Conservation (phyloP, 2,797 vertebrate genomes). For the Epinephelus malabaricus region DNA sequence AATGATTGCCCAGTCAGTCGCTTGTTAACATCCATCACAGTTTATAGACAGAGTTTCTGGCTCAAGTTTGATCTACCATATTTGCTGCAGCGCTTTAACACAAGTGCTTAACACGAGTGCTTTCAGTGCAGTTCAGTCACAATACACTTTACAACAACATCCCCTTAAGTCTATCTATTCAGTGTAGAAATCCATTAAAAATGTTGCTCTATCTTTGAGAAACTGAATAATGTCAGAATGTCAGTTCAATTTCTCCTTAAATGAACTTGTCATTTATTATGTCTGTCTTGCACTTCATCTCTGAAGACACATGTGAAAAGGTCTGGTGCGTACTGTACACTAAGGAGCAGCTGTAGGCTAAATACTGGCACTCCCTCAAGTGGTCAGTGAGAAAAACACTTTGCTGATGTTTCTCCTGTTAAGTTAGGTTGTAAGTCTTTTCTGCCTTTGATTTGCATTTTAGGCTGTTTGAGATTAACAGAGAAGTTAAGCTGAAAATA, state of each 20-base stretch:
- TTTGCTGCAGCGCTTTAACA: not conserved
- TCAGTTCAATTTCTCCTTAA: not conserved
- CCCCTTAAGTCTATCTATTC: not conserved
- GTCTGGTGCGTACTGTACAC: conserved; percentile 27
- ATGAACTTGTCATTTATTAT: not conserved
- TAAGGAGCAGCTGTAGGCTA: conserved; percentile 18
- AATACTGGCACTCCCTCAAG: conserved; percentile 36
- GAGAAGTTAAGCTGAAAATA: not conserved
- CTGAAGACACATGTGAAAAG: conserved; percentile 23
- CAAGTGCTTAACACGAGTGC: no score
- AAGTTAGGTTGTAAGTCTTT: not conserved
- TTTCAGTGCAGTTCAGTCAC: not conserved
- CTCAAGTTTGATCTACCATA: not conserved
- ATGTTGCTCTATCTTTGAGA: not conserved
- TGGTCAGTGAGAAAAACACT: conserved; percentile 8
- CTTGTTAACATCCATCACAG: not conserved
- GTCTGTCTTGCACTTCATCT: not conserved
- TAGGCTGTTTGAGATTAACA: not conserved
- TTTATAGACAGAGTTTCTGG: not conserved
- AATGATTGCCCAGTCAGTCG: not conserved
- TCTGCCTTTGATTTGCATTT: not conserved
- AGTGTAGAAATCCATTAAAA: not conserved
- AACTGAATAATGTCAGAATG: not conserved
- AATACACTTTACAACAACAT: not conserved
- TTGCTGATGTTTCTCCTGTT: not conserved